Evolutionary conservation across 2,797 vertebrate species (phyloP), one percentile per base, ranked within the genome.

Genomic region (Ambastaia sidthimunki): DNA sequence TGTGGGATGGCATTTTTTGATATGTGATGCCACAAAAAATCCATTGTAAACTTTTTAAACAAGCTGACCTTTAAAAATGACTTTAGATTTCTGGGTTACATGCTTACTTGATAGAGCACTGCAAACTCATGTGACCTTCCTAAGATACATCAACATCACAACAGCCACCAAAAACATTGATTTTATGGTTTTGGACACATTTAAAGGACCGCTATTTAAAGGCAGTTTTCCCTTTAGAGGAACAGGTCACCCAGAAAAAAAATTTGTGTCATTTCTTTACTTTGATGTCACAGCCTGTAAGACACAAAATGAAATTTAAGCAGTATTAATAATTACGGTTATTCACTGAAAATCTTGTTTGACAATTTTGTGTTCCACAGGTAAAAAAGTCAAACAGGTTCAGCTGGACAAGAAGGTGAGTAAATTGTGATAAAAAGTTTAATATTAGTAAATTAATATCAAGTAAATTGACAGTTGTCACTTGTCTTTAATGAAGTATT

Each of bases 1-100:
- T 71, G 47, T 25, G 3, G 57, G 21, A 78, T 78, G 68, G 28
- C 68, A 78, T 78, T 78, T 76, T 71, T n/a, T 11, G 55, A 71
- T 71, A 25, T 65, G 62, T 65, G 13, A 63, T 31, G 60, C 28
- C 6, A 48, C 47, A 63, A 62, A 78, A 47, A 62, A 78, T 52
- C 55, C 9, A 70, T 4, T 50, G 76, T 55, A 60, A 62, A 78
- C 44, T 71, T 78, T 71, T 62, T 71, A 71, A 78, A 71, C 59
- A 63, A 71, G 57, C 31, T 71, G 68, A 71, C 76, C 76, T 71
- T 78, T 71, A 52, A 54, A 71, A 54, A 54, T 54, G 18, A 62
- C 19, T 16, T 16, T 4, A 9, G 44, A 65, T 50, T 47, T 60
- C 55, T 44, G 34, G 7, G 34, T 47, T 59, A 48, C 18, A 48